phyloP scores from a whole-genome alignment of 2,797 vertebrate genomes.

The Hirundo rustica region DNA sequence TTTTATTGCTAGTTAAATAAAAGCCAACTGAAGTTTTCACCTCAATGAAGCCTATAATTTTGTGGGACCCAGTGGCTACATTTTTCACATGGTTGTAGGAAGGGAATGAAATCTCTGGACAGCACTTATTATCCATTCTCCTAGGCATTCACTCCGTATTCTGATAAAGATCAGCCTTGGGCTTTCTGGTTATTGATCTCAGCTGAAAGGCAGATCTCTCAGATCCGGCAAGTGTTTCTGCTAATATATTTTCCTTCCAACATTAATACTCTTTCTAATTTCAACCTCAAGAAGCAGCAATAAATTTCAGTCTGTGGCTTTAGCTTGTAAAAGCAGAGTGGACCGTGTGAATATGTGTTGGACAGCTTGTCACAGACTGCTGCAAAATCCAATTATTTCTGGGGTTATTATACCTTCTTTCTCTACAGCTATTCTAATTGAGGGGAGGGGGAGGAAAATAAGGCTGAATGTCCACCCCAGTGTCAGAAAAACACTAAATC shows the following conservation, averaged over 20 bases:
- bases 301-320: constrained; percentile 44
- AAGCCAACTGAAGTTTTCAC: constrained; percentile 35
- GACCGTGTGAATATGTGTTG: background rate
- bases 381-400: constrained; percentile 64
- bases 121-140: constrained; percentile 40
- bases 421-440: constrained; percentile 5
- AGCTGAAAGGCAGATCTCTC: constrained; percentile 24
- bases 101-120: constrained; percentile 41
- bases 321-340: constrained; percentile 35
- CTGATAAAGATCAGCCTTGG: constrained; percentile 50
- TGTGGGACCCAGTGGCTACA: constrained; percentile 4
- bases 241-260: constrained; percentile 50
- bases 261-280: constrained; percentile 53
- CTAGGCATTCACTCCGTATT: constrained; percentile 26
- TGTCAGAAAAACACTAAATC: constrained; percentile 1
- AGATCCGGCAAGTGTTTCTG: constrained; percentile 31
- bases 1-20: constrained; percentile 52
- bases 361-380: constrained; percentile 44
- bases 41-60: constrained; percentile 38
- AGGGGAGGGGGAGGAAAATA: background rate
- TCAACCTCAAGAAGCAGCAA: constrained; percentile 33
- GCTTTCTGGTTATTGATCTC: constrained; percentile 55
- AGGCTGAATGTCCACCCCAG: background rate
- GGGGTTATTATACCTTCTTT: constrained; percentile 31
- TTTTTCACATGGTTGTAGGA: constrained; percentile 23